Base-by-base conservation (phyloP, 2,888 invertebrate genomes). In the Frankliniella fusca region DNA sequence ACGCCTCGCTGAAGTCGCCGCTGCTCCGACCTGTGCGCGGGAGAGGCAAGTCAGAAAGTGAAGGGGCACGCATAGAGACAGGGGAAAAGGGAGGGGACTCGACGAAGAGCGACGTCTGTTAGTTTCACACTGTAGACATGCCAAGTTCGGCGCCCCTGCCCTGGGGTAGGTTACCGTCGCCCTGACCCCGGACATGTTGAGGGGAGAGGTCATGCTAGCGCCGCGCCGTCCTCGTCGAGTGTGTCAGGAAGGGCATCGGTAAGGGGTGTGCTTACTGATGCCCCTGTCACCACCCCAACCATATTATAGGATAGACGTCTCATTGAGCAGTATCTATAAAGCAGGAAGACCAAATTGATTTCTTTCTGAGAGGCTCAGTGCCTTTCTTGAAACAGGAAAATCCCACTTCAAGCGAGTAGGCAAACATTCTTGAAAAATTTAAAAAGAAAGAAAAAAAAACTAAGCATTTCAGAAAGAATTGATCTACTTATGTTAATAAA, bases 1-100 rank as follows among this genome's bases (percentile, higher is more conserved):
- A 76, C 70, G 70, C 27, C 70, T 76, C 70, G 70, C 70, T 76
- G 70, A 76, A 76, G 70, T 76, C 70, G 23, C 70, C 70, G 27
- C 70, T 27, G 23, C 70, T 76, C 11, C 70, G 70, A 76, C 70
- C 70, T 76, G 70, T 8, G 27, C 5, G 38, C 38, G 5, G 38
- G 38, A 38, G 38, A 38, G 38, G 38, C 38, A 38, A 38, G 38
- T 38, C 38, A 38, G 38, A 38, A 38, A 38, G 38, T 38, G 38
- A 38, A 38, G 38, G 2, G 38, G 38, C 38, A 38, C 3, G 38
- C 38, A 38, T 38, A 38, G 27, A 76, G 70, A 23, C 23, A 23
- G 23, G 27, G 70, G 70, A 0, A 12, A 23, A 3, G 12, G 27
- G 27, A 23, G 9, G 27, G 27, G 70, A 27, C 11, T 11, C n/a